These are phyloP conservation scores for Mystacornis crossleyi DNA, from an alignment of 2,113 vertebrate genomes.

Conservation along the genomic window DNA sequence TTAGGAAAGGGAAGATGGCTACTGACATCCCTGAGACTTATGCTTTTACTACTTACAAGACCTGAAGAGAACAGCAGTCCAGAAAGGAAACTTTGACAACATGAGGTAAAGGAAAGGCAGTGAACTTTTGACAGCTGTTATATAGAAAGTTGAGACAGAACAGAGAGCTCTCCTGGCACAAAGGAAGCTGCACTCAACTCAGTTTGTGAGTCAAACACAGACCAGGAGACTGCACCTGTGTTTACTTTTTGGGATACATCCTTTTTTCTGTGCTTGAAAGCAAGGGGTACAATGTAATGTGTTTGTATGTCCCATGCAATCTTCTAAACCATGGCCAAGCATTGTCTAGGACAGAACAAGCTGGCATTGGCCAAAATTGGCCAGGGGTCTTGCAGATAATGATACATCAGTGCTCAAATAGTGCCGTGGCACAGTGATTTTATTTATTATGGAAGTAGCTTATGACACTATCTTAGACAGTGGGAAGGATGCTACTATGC, in stretches of 20 bases:
- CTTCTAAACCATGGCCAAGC: not conserved
- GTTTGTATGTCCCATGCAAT: not conserved
- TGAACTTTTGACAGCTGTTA: not conserved
- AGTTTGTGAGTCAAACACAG: not conserved
- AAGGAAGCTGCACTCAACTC: not conserved
- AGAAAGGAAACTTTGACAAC: not conserved
- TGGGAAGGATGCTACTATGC: not conserved
- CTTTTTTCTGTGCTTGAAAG: not conserved
- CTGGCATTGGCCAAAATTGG: not conserved
- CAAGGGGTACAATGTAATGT: not conserved
- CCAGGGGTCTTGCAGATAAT: not conserved
- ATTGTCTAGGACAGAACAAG: not conserved
- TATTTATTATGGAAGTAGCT: not conserved
- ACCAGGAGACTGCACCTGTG: not conserved
- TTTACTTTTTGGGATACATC: not conserved
- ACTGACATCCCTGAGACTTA: not conserved
- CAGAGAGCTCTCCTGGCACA: not conserved
- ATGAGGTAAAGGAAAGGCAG: not conserved
- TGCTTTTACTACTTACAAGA: not conserved
- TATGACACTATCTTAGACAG: not conserved
- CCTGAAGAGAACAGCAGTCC: not conserved
- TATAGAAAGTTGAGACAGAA: not conserved
- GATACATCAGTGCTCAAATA: not conserved
- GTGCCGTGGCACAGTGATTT: not conserved
- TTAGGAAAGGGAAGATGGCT: not conserved